Evolutionary conservation across 2,113 vertebrate species (phyloP).

Genomic region (Peromyscus maniculatus): DNA sequence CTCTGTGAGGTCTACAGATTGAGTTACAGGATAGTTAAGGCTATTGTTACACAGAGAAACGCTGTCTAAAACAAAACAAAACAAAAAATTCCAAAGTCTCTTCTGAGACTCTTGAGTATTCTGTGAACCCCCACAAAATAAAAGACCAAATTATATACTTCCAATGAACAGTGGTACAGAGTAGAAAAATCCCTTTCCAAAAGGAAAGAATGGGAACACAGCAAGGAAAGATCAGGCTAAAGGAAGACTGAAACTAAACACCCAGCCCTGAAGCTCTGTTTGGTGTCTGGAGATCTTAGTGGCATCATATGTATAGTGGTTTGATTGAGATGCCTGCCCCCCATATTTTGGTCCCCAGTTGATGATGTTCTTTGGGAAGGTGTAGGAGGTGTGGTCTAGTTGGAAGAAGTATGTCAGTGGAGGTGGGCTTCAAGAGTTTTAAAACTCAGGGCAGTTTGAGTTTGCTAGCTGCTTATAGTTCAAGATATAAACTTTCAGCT

Average conservation of each 20-base stretch:
- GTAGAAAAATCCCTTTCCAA: not conserved
- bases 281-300: not conserved
- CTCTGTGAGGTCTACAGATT: not conserved
- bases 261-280: not conserved
- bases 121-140: not conserved
- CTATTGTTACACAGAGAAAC: no score
- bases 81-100: not conserved
- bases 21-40: no score
- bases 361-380: not conserved
- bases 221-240: not conserved
- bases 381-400: not conserved
- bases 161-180: not conserved
- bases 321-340: not conserved
- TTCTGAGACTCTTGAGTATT: not conserved
- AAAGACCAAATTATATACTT: not conserved
- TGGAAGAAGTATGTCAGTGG: not conserved
- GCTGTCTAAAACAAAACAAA: no score
- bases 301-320: not conserved
- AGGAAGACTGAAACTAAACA: not conserved
- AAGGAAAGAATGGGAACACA: not conserved
- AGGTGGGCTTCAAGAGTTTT: not conserved
- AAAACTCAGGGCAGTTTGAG: not conserved
- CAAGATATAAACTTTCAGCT: not conserved
- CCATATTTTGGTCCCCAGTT: not conserved
- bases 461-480: not conserved